Base-by-base conservation (phyloP, 2,113 vertebrate species). In the Heterotis niloticus region DNA sequence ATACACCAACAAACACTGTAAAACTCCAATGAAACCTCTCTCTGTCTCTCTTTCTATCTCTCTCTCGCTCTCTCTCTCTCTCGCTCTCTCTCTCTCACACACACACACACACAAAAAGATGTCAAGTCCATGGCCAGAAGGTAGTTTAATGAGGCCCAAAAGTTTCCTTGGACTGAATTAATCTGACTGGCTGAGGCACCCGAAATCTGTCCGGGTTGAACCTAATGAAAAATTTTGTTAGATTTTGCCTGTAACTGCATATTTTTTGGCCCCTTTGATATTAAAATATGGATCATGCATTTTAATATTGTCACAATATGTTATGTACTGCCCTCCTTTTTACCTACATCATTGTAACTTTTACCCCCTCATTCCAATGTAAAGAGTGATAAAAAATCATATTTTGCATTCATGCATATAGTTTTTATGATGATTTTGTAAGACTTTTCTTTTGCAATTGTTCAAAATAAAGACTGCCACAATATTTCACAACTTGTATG, bases 281-380 rank as follows among this genome's bases (percentile, higher is more conserved):
- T 74, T 56, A 65, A 34, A 81, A 75, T 54, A 54, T 68, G 77
- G 65, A 59, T 64, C n/a, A 73, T 75, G 76, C 62, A 60, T 64
- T 28, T 78, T 65, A 76, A 81, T 26, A 5, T 7, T 67, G n/a
- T 65, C 34, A 14, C 26, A 18, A 18, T 20, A 51, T 44, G n/a
- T 17, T 29, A 60, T 16, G 60, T 60, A 10, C 17, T 78, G 59
- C 56, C 26, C 9, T 44, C 10, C 13, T 52, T 26, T 71, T 16
- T 78, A 34, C 34, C 54, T 9, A n/a, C 7, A 16, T 52, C 26
- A 57, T 9, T 1, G 51, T 44, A 0, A 71, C 14, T 26, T 54
- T 72, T 72, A 1, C 44, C 51, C 60, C 20, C 7, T 56, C 54
- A 54, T 20, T 67, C 20, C 13, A 34, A 16, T 23, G 29, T 70